Conservation (phyloP, 2,888 invertebrate species). For the Linnaemya tessellans region DNA sequence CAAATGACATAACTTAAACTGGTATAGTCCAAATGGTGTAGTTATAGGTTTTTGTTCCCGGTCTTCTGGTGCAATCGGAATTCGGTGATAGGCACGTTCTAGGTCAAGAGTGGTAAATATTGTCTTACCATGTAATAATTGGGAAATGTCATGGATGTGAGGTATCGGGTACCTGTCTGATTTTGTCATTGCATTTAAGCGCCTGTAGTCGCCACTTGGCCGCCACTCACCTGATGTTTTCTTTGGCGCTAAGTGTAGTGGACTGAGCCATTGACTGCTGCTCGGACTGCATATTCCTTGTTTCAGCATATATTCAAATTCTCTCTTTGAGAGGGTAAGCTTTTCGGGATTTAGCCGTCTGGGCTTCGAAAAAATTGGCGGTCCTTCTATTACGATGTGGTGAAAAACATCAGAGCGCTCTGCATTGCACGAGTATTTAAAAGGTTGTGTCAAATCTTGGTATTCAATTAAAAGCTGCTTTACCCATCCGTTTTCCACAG, state of each 20-base stretch:
- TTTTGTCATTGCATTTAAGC: slow-evolving; percentile 63
- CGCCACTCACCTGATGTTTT: slow-evolving; percentile 63
- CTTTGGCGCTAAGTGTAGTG: slow-evolving; percentile 70
- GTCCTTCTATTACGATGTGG: slow-evolving; percentile 62
- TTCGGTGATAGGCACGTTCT: slow-evolving; percentile 65
- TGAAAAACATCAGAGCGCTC: slow-evolving; percentile 1
- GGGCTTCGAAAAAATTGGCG: slow-evolving; percentile 63
- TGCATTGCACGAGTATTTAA: background rate
- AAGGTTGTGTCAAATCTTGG: slow-evolving; percentile 1
- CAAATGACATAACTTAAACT: slow-evolving; percentile 2
- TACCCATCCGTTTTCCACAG: background rate
- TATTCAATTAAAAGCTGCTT: slow-evolving; percentile 16
- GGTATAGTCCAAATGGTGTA: background rate
- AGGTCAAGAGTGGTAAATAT: slow-evolving; percentile 67
- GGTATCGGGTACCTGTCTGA: slow-evolving; percentile 68
- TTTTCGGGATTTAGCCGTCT: slow-evolving; percentile 67
- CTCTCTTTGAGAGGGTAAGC: slow-evolving; percentile 58
- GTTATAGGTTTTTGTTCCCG: background rate
- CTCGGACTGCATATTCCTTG: slow-evolving; percentile 70
- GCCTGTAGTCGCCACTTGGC: slow-evolving; percentile 67
- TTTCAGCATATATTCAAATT: slow-evolving; percentile 68
- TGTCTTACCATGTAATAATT: slow-evolving; percentile 52
- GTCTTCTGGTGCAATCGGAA: background rate
- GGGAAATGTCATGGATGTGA: slow-evolving; percentile 60
- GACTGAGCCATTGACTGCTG: slow-evolving; percentile 69